A percentile compares a stretch with the other conserved stretches of the same genome.
These are phyloP conservation scores for Limnephilus rhombicus DNA, from an alignment of 2,888 invertebrate genomes.

Conservation along the genomic window DNA sequence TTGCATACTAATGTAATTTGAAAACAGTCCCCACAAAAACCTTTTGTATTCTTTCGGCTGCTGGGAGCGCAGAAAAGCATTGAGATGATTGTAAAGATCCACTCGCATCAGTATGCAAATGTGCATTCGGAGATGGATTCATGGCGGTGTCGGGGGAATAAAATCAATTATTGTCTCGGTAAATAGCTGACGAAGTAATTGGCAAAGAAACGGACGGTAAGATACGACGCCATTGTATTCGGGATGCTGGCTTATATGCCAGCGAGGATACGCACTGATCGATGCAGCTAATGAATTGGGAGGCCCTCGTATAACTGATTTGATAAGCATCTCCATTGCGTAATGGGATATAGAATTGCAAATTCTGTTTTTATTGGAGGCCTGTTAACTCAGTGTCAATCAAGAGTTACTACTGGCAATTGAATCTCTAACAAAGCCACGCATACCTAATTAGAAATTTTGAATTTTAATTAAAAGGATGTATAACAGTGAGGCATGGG, in stretches of 20 bases:
- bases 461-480: neutral
- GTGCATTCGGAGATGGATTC: slow-evolving; percentile 44
- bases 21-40: neutral
- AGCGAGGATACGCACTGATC: slow-evolving; percentile 30
- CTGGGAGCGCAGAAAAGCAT: neutral
- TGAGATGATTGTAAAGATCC: slow-evolving; percentile 32
- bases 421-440: neutral
- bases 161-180: slow-evolving; percentile 62
- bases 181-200: slow-evolving; percentile 58
- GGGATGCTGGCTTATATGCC: neutral
- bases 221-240: slow-evolving; percentile 50
- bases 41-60: neutral
- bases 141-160: slow-evolving; percentile 51
- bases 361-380: neutral
- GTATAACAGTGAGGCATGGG: neutral
- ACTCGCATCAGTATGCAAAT: slow-evolving; percentile 57
- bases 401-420: neutral
- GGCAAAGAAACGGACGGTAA: slow-evolving; percentile 39
- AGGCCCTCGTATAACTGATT: slow-evolving; percentile 5
- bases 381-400: neutral
- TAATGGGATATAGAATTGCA: neutral
- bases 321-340: slow-evolving; percentile 5
- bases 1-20: neutral
- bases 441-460: neutral
- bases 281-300: slow-evolving; percentile 49